Evolutionary conservation across 2,797 vertebrate genomes (phyloP).

Genomic region (Chelidonichthys spinosus): DNA sequence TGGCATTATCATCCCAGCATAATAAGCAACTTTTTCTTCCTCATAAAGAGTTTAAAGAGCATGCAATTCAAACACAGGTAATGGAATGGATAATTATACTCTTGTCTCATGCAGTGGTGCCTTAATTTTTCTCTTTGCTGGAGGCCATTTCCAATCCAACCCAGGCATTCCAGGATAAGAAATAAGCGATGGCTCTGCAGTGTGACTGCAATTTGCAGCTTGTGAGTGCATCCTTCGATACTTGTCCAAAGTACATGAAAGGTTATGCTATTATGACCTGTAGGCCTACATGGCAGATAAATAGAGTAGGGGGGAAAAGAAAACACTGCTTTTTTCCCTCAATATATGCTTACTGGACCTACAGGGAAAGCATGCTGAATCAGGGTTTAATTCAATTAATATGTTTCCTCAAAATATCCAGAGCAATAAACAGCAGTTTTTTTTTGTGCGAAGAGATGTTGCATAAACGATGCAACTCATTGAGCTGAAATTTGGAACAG

Average conservation of each 20-base stretch:
- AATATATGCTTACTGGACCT: constrained; percentile 61
- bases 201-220: constrained; percentile 49
- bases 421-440: constrained; percentile 43
- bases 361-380: constrained; percentile 62
- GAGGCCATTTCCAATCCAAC: constrained; percentile 55
- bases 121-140: constrained; percentile 40
- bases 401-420: constrained; percentile 60
- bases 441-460: constrained; percentile 57
- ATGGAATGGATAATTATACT: constrained; percentile 66
- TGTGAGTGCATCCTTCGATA: constrained; percentile 42
- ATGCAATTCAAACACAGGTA: constrained; percentile 71
- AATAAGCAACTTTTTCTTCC: constrained; percentile 44
- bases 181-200: constrained; percentile 20
- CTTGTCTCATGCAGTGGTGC: constrained; percentile 44
- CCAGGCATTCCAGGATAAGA: constrained; percentile 19
- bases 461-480: constrained; percentile 51
- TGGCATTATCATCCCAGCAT: constrained; percentile 42
- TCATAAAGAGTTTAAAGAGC: constrained; percentile 69
- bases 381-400: constrained; percentile 73
- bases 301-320: constrained; percentile 40
- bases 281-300: constrained; percentile 49
- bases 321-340: constrained; percentile 49
- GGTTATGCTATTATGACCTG: constrained; percentile 66
- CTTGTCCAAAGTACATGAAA: constrained; percentile 53
- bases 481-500: constrained; percentile 52